Base-by-base conservation (phyloP, 2,888 invertebrate genomes). In the Orthosia gracilis region DNA sequence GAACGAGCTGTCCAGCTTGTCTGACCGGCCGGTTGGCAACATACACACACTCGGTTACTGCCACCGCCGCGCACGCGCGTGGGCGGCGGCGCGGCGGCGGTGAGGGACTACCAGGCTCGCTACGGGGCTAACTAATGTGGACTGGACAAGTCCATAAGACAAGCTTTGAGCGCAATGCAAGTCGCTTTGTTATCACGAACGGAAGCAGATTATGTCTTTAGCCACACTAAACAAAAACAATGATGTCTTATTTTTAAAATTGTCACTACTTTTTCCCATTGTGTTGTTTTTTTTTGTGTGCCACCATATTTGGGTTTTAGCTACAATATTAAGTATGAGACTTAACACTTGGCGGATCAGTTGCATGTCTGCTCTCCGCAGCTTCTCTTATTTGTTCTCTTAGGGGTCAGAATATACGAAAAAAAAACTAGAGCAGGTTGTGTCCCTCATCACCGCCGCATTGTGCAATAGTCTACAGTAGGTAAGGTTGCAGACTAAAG, bases 1-100 rank as follows among this genome's bases (percentile, higher is more conserved):
- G 97, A 99, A 99, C 89, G 99, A 98, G 95, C 98, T 98, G 97
- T 99, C 99, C 97, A 99, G 97, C 97, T 99, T 99, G 97, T 99
- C 99, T 99, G 97, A 97, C 96, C 98, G 98, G 96, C 98, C 98
- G 93, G 94, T 94, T 91, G 91, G 91, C 91, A 90, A 92, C 91
- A 95, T 85, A 90, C 88, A 90, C 91, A 92, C 89, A 91, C 82
- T 85, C 88, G 89, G 90, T 94, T 94, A 95, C 91, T 89, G 89
- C 89, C 89, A 89, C 92, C 89, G 75, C 84, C 77, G 59, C 75
- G 64, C 73, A 2, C n/a, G 79, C 76, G 73, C 63, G 31, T 31
- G 12, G 47, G 80, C 76, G 80, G 50, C 62, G 47, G 59, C 58
- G 61, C 65, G 59, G 73, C 63, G 67, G 73, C 31, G 64, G 55